Evolutionary conservation across 2,113 vertebrate species (phyloP), one percentile per base, ranked within the genome.

Genomic region (Saccopteryx leptura): DNA sequence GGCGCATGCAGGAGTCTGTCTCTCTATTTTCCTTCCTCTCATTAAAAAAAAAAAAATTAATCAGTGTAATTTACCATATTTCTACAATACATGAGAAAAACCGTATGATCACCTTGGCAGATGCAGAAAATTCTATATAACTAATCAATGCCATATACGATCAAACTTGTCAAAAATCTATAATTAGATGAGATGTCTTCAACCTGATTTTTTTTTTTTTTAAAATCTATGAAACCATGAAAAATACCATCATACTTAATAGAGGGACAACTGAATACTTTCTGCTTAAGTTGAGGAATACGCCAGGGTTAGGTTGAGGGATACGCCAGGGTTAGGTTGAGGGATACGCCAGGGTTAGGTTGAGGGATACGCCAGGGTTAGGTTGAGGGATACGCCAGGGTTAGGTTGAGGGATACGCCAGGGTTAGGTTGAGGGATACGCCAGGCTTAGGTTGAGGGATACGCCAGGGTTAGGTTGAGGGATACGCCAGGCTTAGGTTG

Each of bases 181-280:
- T 6, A 2, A 82, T 46, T 58, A 54, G 9, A 66, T 66, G 7
- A 75, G 8, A 75, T 10, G 31, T 68, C 18, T 17, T 52, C 10
- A 74, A n/a, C 3, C 24, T 82, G 48, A 82, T 31, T 65, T 66
- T 31, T n/a, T 52, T 23, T 46, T 39, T 39, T 39, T 39, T n/a
- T n/a, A 69, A 80, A 78, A 60, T 63, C 46, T 78, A 9, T 85
- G 80, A 85, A 90, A 95, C 91, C 18, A 46, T 52, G n/a, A 68
- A 24, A n/a, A 10, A 33, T 11, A 69, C 14, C 31, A 54, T 61
- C 2, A 28, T 11, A n/a, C 28, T 19, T 39, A 80, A 39, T 8
- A 82, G 28, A 88, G 26, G 75, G 61, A 69, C 58, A 54, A 39
- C 1, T 6, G 10, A 52, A 9, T 78, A 23, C 5, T 26, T 78